Conservation (phyloP, 2,113 vertebrate species). For the Cairina moschata region DNA sequence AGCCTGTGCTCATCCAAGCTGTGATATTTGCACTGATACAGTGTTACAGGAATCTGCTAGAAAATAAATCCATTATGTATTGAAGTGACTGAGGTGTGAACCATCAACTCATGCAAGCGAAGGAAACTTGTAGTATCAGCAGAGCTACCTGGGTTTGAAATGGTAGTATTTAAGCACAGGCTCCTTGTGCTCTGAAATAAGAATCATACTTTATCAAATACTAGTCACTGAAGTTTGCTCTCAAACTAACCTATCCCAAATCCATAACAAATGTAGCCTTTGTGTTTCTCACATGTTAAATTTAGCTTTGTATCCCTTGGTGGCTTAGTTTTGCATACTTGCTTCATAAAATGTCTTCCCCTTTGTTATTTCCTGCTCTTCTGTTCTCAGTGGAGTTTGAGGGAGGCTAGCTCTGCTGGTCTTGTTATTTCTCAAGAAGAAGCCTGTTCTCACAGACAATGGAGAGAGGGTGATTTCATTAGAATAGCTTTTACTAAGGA, state of each 20-base stretch:
- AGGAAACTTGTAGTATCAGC: neutral
- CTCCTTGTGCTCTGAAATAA: neutral
- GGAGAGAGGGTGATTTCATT: neutral
- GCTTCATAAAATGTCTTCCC: neutral
- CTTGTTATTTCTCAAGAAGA: neutral
- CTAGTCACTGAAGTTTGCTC: neutral
- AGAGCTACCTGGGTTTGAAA: neutral
- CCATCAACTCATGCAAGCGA: neutral
- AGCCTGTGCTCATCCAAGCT: neutral
- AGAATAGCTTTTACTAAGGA: neutral
- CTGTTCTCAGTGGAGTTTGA: neutral
- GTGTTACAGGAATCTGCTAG: neutral
- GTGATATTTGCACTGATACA: neutral
- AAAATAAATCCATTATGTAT: neutral
- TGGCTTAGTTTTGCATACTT: neutral
- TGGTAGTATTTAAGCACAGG: neutral
- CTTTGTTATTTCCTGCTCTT: conserved; percentile 8
- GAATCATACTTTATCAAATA: neutral
- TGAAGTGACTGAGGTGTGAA: neutral
- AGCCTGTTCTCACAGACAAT: neutral
- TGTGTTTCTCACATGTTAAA: neutral
- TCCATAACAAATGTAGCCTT: neutral
- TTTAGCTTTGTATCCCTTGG: neutral
- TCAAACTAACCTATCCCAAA: neutral
- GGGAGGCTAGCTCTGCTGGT: neutral